Percentiles rank a stretch among this genome's conserved stretches.
phyloP scores from a whole-genome alignment of 2,888 invertebrate species.

The Brachylomia viminalis region DNA sequence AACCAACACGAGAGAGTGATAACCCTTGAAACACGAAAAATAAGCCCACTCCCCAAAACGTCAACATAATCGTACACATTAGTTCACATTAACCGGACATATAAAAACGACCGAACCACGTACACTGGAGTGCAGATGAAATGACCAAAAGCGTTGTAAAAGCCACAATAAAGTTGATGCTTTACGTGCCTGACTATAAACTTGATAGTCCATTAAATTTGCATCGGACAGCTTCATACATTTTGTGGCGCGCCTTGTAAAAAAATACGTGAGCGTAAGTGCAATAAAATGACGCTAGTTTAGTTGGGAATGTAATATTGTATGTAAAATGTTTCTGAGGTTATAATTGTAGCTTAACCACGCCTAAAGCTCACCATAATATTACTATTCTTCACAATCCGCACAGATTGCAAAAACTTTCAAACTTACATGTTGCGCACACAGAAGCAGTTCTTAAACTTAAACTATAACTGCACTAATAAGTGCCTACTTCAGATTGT shows the following conservation, averaged over 20 bases:
- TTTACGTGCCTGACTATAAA: slow-evolving; percentile 76
- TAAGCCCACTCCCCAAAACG: slow-evolving; percentile 51
- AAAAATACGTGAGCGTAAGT: slow-evolving; percentile 53
- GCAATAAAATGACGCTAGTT: slow-evolving; percentile 47
- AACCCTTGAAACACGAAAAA: slow-evolving; percentile 52
- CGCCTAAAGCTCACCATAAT: neutral
- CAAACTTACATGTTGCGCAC: neutral
- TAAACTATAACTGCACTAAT: slow-evolving; percentile 50
- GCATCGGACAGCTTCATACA: slow-evolving; percentile 75
- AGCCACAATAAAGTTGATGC: slow-evolving; percentile 70
- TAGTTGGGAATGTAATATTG: slow-evolving; percentile 50
- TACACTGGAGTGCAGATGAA: slow-evolving; percentile 58
- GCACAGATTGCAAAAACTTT: slow-evolving; percentile 3
- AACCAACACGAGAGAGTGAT: slow-evolving; percentile 45
- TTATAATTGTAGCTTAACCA: neutral
- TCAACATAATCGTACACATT: slow-evolving; percentile 63
- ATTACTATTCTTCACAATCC: neutral
- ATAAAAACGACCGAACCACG: slow-evolving; percentile 59
- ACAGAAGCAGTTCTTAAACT: slow-evolving; percentile 12
- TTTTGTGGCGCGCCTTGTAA: slow-evolving; percentile 65
- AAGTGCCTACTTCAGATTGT: slow-evolving; percentile 32
- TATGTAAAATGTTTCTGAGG: slow-evolving; percentile 29
- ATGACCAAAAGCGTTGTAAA: slow-evolving; percentile 62
- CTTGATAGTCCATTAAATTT: slow-evolving; percentile 80
- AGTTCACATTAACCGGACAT: slow-evolving; percentile 64